Base-by-base conservation (phyloP, 2,797 vertebrate species). In the Xyrichtys novacula region DNA sequence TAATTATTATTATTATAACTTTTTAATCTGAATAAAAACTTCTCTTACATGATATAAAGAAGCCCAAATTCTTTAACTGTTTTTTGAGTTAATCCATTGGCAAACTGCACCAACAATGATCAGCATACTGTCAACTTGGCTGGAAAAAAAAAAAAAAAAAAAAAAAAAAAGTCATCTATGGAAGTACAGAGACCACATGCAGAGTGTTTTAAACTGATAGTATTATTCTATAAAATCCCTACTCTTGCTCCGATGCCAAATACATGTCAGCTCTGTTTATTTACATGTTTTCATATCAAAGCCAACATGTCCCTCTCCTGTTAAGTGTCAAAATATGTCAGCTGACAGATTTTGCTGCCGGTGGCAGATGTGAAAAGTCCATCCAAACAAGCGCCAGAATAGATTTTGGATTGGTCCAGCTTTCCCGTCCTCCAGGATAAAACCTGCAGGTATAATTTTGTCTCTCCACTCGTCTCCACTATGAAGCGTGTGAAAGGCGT, bases 221-320 rank as follows among this genome's bases (percentile, higher is more conserved):
- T 15, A 38, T 20, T 44, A 29, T 40, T 44, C 63, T 48, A 19
- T 3, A 2, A 55, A 42, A 36, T 38, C 28, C 16, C 11, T 20
- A 1, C 14, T 14, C 5, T 11, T 12, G 29, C 25, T 32, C 12
- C 4, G 8, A 31, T 53, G 15, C 17, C 57, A 62, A 65, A 56
- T 40, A 9, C 32, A 46, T 44, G 42, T 48, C 62, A 62, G 19
- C 54, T 28, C 12, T 42, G 9, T 22, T 52, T 23, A 55, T 64
- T 60, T 39, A 34, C 23, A 29, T 26, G 15, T 66, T 38, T 62
- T 31, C 34, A 11, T 32, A 73, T 52, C 6, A 73, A 72, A 62
- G 23, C 15, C 20, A n/a, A 22, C 2, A 15, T 15, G 49, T 9
- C 38, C 10, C 31, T 29, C 40, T 40, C 22, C 20, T 34, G 12